phyloP scores from a whole-genome alignment of 2,113 vertebrate species.

The Gracilinanus agilis region DNA sequence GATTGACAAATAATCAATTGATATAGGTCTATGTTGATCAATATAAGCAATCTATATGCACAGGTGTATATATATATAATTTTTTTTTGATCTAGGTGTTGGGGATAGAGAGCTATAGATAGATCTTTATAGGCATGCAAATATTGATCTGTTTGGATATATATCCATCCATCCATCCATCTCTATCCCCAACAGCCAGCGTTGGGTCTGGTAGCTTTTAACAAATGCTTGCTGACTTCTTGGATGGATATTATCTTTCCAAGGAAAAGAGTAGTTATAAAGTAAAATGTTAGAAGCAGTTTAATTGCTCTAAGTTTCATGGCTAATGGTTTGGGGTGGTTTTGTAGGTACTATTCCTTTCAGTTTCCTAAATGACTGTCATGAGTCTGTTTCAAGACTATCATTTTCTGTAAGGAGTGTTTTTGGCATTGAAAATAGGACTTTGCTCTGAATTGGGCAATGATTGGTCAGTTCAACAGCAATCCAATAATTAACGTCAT shows the following conservation, averaged over 20 bases:
- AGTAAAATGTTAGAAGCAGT: constrained; percentile 50
- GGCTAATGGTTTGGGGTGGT: constrained; percentile 53
- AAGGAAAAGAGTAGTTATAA: constrained; percentile 38
- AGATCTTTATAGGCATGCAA: too few species aligned
- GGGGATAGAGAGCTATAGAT: too few species aligned
- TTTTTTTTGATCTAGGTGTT: too few species aligned
- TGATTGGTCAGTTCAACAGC: constrained; percentile 44
- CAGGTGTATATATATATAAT: too few species aligned
- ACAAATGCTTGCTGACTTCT: neutral
- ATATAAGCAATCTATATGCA: too few species aligned
- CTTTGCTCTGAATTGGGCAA: constrained; percentile 19
- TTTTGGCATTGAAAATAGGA: constrained; percentile 60
- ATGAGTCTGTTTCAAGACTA: constrained; percentile 38
- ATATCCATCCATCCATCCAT: too few species aligned
- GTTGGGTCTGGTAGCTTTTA: neutral
- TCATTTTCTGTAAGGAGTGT: constrained; percentile 66
- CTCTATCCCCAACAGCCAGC: neutral
- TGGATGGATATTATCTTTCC: neutral
- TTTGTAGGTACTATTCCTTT: constrained; percentile 5
- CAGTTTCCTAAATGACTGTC: constrained; percentile 54
- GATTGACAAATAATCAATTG: too few species aligned
- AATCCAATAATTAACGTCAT: constrained; percentile 37
- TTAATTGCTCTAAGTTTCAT: constrained; percentile 40
- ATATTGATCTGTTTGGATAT: too few species aligned
- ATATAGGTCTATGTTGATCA: too few species aligned